Evolutionary conservation across 2,888 invertebrate genomes (phyloP), one percentile per base, ranked within the genome.

Genomic region (Acronicta aceris): DNA sequence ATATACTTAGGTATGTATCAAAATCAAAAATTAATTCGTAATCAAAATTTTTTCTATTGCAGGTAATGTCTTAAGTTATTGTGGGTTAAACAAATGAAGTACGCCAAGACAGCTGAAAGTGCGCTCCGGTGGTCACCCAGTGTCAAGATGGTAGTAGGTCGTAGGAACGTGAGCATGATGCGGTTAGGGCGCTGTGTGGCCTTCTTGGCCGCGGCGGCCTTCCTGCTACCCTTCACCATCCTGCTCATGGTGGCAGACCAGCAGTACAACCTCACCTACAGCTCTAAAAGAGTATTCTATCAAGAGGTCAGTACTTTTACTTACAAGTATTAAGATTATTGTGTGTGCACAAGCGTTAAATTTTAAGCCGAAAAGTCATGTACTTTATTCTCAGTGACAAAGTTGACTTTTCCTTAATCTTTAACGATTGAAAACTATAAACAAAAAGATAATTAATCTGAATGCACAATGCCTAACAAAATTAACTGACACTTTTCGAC

Each of bases 161-260:
- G 92, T 67, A 83, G 93, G 71, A 95, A 95, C 81, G 78, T 93
- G 65, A 93, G 94, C 76, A 90, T 94, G 86, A 90, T 95, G 87
- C 89, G 95, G 43, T 83, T 95, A 25, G 92, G 95, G 50, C 88
- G 96, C 78, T 96, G 96, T 75, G 94, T 96, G 54, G 94, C 96
- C 1, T 96, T 96, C 82, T 93, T 96, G 62, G 95, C 95, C 15
- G 95, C 96, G 1, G 95, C 96, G 1, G 96, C 96, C 56, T 95
- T 96, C 69, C 90, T 96, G 21, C 94, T 96, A 9, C 95, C 96
- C 1, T 91, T 96, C 83, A 92, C 96, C 62, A 95, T 96, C 12
- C 88, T 96, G 48, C 88, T 96, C 67, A 95, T 96, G 88, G 95
- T 96, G 15, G 95, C 95, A 5, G 96, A 96, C 74, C 95, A 95